Percentiles rank a stretch among this genome's conserved stretches.
Evolutionary conservation across 2,888 invertebrate genomes (phyloP).

Genomic region (Melanotus villosus): DNA sequence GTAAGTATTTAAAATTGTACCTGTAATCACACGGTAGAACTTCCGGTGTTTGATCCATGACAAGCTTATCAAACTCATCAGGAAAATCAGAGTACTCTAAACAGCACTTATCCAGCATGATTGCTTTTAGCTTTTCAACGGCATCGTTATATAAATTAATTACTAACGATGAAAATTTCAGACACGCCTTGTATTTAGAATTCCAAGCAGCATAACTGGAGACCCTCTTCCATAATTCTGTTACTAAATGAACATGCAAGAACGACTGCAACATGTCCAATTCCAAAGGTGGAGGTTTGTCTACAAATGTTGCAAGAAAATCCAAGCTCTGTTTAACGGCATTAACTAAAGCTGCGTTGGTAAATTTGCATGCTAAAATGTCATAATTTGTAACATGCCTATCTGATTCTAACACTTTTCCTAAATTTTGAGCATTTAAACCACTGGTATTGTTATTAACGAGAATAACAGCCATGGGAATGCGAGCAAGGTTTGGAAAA

Average conservation of each 20-base stretch:
- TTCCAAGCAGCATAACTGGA: constrained; percentile 65
- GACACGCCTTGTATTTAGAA: constrained; percentile 67
- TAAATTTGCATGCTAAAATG: constrained; percentile 21
- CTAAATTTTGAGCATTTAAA: constrained; percentile 6
- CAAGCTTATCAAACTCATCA: constrained; percentile 73
- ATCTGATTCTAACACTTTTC: constrained; percentile 16
- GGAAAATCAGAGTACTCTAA: constrained; percentile 77
- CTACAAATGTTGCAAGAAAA: constrained; percentile 71
- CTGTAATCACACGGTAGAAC: constrained; percentile 76
- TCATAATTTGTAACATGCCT: constrained; percentile 22
- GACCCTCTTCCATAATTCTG: constrained; percentile 76
- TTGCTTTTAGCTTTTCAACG: constrained; percentile 73
- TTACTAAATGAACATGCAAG: constrained; percentile 72
- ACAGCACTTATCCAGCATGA: constrained; percentile 74
- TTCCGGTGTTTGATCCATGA: constrained; percentile 68
- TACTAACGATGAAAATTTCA: constrained; percentile 73
- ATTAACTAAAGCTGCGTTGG: not conserved
- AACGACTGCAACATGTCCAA: constrained; percentile 73
- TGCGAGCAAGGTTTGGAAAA: constrained; percentile 20
- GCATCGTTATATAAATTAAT: constrained; percentile 78
- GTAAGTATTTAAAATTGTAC: constrained; percentile 26
- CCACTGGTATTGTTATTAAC: constrained; percentile 13
- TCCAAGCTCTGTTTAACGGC: constrained; percentile 56
- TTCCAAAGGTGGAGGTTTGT: constrained; percentile 71
- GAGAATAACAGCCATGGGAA: constrained; percentile 29